Base-by-base conservation (phyloP, 2,888 invertebrate species). In the Pasiphila rectangulata region DNA sequence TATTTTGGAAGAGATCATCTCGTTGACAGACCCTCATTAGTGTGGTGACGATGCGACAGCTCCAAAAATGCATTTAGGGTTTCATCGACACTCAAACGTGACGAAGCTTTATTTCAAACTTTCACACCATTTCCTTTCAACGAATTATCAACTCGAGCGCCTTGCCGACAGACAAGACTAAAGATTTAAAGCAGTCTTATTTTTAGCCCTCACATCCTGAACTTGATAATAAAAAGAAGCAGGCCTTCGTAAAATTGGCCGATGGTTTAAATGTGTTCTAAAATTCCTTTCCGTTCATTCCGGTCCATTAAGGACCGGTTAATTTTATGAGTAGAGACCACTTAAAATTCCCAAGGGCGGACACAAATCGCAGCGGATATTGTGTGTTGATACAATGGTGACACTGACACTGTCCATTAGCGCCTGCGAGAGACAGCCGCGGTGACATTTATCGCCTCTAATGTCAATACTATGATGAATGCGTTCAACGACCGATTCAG, bases 11-110 rank as follows among this genome's bases (percentile, higher is more conserved):
- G 78, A 79, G 79, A 76, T 79, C 76, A 75, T 50, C 59, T 53
- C 69, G 83, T 76, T 75, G 86, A 86, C 83, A 79, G 77, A 80
- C 70, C 69, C 76, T 81, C 79, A 87, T 87, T 86, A 86, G 72
- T 61, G 63, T 67, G 65, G 83, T 83, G 85, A 82, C 75, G 82
- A 84, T 73, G 72, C 75, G 83, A 83, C 78, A 75, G 72, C 68
- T 74, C 71, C 72, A 70, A 72, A 68, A 76, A 66, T 66, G 61
- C 64, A 56, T 72, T 73, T 36, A 44, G 30, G 41, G 45, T 62
- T 67, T 65, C 58, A 44, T 66, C 59, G 59, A 63, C 58, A 76
- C 67, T 65, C 73, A 79, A 73, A 72, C 68, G 69, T 52, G 67
- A 72, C 60, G 59, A 66, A 60, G 65, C 67, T 66, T 63, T 61